Percentiles rank a stretch among this genome's conserved stretches.
Conservation (phyloP, 2,113 vertebrate genomes). For the Bambusicola thoracicus region DNA sequence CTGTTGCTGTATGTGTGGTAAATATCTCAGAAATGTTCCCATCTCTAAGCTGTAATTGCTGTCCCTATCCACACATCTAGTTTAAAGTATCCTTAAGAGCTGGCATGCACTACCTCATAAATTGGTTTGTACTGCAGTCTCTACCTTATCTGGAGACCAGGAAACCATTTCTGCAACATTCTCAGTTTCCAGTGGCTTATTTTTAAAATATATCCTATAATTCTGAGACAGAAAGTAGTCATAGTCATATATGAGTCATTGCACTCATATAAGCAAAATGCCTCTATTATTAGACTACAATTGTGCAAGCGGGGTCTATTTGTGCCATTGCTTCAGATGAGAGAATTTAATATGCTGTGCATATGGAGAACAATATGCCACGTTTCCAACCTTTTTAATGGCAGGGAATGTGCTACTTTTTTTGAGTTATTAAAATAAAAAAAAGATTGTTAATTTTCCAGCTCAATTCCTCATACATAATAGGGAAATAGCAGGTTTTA, state of each 20-base stretch:
- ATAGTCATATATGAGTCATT: not conserved
- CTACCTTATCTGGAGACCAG: constrained; percentile 27
- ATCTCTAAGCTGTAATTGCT: constrained; percentile 1
- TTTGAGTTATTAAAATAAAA: not conserved
- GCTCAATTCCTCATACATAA: not conserved
- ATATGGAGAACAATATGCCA: too few relatives aligned
- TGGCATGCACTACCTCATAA: not conserved
- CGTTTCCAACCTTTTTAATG: constrained; percentile 2
- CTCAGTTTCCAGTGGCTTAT: constrained; percentile 37
- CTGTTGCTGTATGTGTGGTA: not conserved
- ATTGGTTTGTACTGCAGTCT: constrained; percentile 1
- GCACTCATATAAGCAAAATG: not conserved
- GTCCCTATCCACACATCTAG: not conserved
- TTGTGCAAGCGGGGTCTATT: constrained; percentile 35
- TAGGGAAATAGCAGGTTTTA: not conserved
- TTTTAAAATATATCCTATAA: constrained; percentile 28
- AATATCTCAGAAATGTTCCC: not conserved
- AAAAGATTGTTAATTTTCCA: not conserved
- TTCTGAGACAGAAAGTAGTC: constrained; percentile 36
- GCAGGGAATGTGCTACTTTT: not conserved
- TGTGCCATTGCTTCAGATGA: not conserved
- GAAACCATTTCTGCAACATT: constrained; percentile 56
- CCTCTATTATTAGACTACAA: not conserved
- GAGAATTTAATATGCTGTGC: constrained; percentile 33
- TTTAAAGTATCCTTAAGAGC: constrained; percentile 19